phyloP scores from a whole-genome alignment of 2,797 vertebrate genomes.

The Leucoraja ocellata region DNA sequence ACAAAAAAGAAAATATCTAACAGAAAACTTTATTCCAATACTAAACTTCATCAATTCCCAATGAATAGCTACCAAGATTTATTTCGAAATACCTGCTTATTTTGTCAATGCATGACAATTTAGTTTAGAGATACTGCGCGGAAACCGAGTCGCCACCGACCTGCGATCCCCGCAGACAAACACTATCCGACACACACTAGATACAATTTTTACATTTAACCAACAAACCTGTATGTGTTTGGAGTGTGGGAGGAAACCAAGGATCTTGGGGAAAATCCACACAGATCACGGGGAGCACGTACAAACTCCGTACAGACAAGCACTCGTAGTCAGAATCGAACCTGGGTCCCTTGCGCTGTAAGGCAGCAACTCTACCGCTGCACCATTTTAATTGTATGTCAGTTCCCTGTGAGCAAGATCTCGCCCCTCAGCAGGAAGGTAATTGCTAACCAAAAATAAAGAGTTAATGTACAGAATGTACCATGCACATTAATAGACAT shows the following conservation, averaged over 20 bases:
- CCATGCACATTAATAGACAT: conserved; percentile 35
- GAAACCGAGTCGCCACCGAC: no score
- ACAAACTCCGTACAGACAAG: no score
- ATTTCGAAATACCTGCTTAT: neutral
- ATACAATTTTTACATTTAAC: no score
- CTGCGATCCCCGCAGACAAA: no score
- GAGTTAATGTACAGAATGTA: conserved; percentile 41
- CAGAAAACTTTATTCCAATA: neutral
- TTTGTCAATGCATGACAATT: neutral
- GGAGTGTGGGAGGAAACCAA: no score
- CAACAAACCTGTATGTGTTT: no score
- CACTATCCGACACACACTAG: no score
- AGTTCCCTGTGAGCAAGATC: neutral
- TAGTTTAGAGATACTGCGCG: neutral
- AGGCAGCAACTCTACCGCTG: no score
- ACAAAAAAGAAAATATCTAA: neutral
- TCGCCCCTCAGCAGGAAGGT: conserved; percentile 51
- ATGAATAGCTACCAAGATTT: neutral
- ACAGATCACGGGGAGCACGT: no score
- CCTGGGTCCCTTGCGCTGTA: no score
- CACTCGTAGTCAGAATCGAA: no score
- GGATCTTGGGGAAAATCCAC: no score
- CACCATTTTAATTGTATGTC: neutral
- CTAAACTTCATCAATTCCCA: neutral
- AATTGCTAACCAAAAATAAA: conserved; percentile 56